Conservation (phyloP, 2,888 invertebrate species). For the Ennomos quercinarius region DNA sequence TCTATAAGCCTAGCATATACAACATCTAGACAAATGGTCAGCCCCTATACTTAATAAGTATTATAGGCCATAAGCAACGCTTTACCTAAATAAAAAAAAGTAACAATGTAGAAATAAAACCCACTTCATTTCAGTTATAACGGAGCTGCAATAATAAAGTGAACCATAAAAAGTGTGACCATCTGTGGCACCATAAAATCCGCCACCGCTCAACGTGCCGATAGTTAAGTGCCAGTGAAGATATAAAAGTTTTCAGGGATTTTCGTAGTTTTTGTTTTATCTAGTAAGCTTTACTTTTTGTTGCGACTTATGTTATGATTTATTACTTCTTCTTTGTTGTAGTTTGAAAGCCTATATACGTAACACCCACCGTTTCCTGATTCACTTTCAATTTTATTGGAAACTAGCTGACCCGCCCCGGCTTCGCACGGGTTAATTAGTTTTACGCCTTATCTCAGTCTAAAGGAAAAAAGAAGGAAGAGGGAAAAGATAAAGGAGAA, state of each 20-base stretch:
- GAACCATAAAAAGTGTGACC: slow-evolving; percentile 19
- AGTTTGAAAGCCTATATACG: not conserved
- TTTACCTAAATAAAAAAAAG: not conserved
- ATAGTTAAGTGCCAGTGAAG: slow-evolving; percentile 11
- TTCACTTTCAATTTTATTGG: too few species aligned
- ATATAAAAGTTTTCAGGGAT: not conserved
- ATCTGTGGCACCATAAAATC: slow-evolving; percentile 22
- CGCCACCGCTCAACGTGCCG: slow-evolving; percentile 18
- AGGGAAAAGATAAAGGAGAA: too few species aligned
- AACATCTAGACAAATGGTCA: too few species aligned
- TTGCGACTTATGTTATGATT: not conserved
- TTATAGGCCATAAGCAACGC: too few species aligned
- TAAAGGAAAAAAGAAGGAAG: too few species aligned
- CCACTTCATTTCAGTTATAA: slow-evolving; percentile 26
- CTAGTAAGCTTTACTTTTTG: not conserved
- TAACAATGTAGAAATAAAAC: slow-evolving; percentile 18
- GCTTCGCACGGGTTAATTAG: too few species aligned
- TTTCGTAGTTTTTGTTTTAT: slow-evolving; percentile 8
- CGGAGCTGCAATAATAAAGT: slow-evolving; percentile 17
- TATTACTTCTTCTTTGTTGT: slow-evolving; percentile 6
- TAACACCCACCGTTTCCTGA: too few species aligned
- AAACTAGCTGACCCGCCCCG: too few species aligned
- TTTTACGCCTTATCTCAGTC: too few species aligned
- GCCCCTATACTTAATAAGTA: too few species aligned
- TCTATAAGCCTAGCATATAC: too few species aligned